Base-by-base conservation (phyloP, 2,113 vertebrate genomes). In the Pollachius pollachius region DNA sequence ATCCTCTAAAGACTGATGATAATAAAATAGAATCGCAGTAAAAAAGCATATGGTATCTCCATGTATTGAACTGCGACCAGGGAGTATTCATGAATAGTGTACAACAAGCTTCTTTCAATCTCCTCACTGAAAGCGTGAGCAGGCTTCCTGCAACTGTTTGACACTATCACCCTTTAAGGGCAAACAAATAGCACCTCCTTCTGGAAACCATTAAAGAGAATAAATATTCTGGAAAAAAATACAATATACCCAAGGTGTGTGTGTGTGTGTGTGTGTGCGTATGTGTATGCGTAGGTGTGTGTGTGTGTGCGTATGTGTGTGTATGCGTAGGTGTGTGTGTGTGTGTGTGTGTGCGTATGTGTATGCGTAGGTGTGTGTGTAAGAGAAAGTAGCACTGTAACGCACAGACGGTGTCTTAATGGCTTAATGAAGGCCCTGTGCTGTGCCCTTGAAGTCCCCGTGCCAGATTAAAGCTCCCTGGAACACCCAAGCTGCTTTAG, bases 401-500 rank as follows among this genome's bases (percentile, higher is more conserved):
- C n/a, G 6, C 30, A 34, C 18, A 23, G 9, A 15, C 52, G 17
- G 27, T 21, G 19, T 67, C 37, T 67, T 57, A 67, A 67, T 67
- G 52, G 52, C 65, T 56, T 67, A 67, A 67, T 27, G 19, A 11
- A 48, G 16, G 65, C 52, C 21, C 54, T 27, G 27, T 27, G 52
- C 52, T 17, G 15, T 56, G 65, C 23, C 65, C 52, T 67, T 67
- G 65, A 18, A 19, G 54, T 6, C 19, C 52, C 48, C 15, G 13
- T 19, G 52, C 21, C 52, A 56, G 52, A 67, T 54, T 18, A 52
- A 66, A 66, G 21, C 15, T 67, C 25, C 52, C 19, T 16, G 19
- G 65, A 57, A 67, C 16, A 17, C 15, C 52, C 48, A 66, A 52
- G 15, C 65, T 25, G 19, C 52, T 67, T 67, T 67, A 67, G 21